These are phyloP conservation scores for Toxotes jaculatrix DNA, from an alignment of 2,113 vertebrate genomes.

Conservation along the genomic window DNA sequence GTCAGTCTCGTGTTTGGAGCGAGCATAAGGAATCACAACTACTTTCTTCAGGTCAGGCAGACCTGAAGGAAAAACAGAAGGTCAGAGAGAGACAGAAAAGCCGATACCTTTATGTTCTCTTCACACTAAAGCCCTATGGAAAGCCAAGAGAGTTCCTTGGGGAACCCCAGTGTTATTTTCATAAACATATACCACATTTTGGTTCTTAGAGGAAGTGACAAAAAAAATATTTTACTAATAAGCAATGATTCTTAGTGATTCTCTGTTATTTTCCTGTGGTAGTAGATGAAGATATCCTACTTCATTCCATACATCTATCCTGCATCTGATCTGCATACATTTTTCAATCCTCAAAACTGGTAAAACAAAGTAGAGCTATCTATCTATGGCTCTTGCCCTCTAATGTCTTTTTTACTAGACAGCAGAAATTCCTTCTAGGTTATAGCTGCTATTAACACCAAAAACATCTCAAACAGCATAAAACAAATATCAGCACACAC, in stretches of 20 bases:
- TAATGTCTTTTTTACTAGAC: neutral
- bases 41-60: slow-evolving; percentile 92
- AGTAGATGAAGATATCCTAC: neutral
- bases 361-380: neutral
- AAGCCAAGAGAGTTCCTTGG: neutral
- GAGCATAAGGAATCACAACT: slow-evolving; percentile 92
- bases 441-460: neutral
- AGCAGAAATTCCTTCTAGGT: neutral
- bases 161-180: neutral
- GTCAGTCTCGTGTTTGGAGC: slow-evolving; percentile 88
- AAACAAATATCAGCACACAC: too few species aligned
- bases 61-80: slow-evolving; percentile 76
- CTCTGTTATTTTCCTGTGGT: neutral
- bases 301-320: neutral
- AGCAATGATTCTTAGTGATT: neutral
- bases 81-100: neutral
- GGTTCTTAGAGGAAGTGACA: neutral
- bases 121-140: neutral
- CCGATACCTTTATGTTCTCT: neutral
- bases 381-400: neutral
- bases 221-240: neutral
- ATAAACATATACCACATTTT: neutral
- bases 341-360: neutral
- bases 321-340: neutral
- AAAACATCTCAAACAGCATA: neutral